phyloP scores from a whole-genome alignment of 2,888 invertebrate genomes.

The Tenthredo livida region DNA sequence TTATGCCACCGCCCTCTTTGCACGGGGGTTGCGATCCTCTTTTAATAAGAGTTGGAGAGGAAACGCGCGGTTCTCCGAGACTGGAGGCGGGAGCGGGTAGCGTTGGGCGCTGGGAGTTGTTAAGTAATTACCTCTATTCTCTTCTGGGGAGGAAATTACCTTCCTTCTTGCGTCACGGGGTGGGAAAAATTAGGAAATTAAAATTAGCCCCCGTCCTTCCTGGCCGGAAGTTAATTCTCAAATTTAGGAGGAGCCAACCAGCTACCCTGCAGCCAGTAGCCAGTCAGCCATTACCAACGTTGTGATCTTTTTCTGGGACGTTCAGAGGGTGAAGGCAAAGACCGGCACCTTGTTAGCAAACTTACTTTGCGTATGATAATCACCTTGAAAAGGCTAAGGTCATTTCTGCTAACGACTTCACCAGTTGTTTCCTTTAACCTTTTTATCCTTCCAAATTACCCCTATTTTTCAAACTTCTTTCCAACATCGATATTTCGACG shows the following conservation, averaged over 20 bases:
- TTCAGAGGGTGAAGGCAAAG: slow-evolving; percentile 43
- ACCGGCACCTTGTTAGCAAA: slow-evolving; percentile 68
- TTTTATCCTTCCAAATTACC: background rate
- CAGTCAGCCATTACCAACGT: slow-evolving; percentile 69
- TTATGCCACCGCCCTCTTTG: slow-evolving; percentile 47
- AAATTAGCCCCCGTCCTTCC: slow-evolving; percentile 73
- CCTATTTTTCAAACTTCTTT: background rate
- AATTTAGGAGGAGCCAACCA: slow-evolving; percentile 66
- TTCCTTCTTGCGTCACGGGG: slow-evolving; percentile 62
- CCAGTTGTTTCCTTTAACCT: slow-evolving; percentile 37
- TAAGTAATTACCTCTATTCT: slow-evolving; percentile 79
- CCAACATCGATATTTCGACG: background rate
- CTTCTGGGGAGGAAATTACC: slow-evolving; percentile 76
- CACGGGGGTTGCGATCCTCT: slow-evolving; percentile 72
- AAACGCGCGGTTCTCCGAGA: slow-evolving; percentile 59
- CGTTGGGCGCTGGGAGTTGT: slow-evolving; percentile 73
- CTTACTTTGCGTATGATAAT: slow-evolving; percentile 66
- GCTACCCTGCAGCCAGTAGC: slow-evolving; percentile 24
- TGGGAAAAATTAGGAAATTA: slow-evolving; percentile 77
- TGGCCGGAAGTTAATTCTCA: slow-evolving; percentile 65
- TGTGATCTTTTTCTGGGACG: slow-evolving; percentile 64
- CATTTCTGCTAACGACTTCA: slow-evolving; percentile 43
- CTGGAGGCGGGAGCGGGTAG: slow-evolving; percentile 59
- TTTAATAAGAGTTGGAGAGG: slow-evolving; percentile 71
- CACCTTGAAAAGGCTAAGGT: slow-evolving; percentile 50